These are phyloP conservation scores for Drosophila bunnanda DNA, from an alignment of 2,888 invertebrate species.

Conservation along the genomic window DNA sequence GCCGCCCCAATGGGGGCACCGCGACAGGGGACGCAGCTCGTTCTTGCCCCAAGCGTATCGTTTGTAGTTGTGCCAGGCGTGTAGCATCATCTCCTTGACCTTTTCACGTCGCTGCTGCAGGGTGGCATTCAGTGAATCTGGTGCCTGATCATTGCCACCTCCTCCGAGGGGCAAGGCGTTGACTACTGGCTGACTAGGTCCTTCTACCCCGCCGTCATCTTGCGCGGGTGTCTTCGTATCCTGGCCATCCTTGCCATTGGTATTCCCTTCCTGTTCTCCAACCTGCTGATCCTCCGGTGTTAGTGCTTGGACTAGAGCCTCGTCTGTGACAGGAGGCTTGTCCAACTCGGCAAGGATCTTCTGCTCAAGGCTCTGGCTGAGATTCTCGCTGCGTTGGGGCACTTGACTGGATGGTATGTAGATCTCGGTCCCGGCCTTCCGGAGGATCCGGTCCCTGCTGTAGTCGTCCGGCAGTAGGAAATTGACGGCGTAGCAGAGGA, in stretches of 20 bases:
- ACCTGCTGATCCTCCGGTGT: constrained; percentile 42
- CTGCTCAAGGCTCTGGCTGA: constrained; percentile 91
- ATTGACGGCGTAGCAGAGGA: constrained; percentile 97
- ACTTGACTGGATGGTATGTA: no score
- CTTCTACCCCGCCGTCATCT: not conserved
- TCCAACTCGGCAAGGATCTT: constrained; percentile 94
- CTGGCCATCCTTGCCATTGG: no score
- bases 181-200: constrained; percentile 29
- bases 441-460: constrained; percentile 93
- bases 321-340: constrained; percentile 87
- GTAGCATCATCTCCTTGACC: constrained; percentile 94
- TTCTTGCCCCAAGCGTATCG: constrained; percentile 99
- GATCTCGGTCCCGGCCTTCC: constrained; percentile 94
- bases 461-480: constrained; percentile 95
- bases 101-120: constrained; percentile 91
- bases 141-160: constrained; percentile 52
- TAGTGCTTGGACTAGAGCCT: constrained; percentile 36
- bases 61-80: constrained; percentile 98
- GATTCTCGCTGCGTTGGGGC: constrained; percentile 86
- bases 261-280: constrained; percentile 11
- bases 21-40: constrained; percentile 96
- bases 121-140: constrained; percentile 87
- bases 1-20: constrained; percentile 94
- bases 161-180: constrained; percentile 67
- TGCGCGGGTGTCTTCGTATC: no score